Evolutionary conservation across 2,113 vertebrate genomes (phyloP), one percentile per base, ranked within the genome.

Genomic region (Sebastes fasciatus): DNA sequence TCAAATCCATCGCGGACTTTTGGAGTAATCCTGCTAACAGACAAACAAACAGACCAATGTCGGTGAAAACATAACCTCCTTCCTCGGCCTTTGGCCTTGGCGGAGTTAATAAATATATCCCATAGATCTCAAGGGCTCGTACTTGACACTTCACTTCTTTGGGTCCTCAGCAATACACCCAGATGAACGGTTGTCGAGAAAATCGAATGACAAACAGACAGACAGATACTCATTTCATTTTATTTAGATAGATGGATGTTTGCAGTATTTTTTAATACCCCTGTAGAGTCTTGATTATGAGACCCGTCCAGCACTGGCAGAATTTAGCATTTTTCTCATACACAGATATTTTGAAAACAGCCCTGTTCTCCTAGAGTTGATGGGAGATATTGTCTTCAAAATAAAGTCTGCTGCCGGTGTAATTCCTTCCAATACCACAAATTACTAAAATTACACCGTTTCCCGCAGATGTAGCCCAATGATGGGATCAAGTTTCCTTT

Each of bases 401-500:
- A 23, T 11, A 6, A 5, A 54, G 34, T 57, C 10, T 23, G 49
- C 16, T 77, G 46, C 58, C 46, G 26, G 19, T 55, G 2, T 62
- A n/a, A 65, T 16, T 64, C 54, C 46, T 8, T 57, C 75, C 54
- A 86, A 17, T 51, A 63, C 58, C 79, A 80, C 66, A 78, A 85
- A 83, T 84, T 0, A 77, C 40, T 72, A 9, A 72, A 80, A 23
- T 73, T 42, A 12, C 51, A 49, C 19, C 5, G 8, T 79, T 69
- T 72, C 45, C 60, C 86, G 70, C 70, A 87, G 74, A 79, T 90
- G 84, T 48, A 77, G 46, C 43, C 11, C n/a, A 67, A 79, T 72
- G 45, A 49, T 61, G 45, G 60, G 14, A 67, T 83, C 63, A 2
- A 45, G 62, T 84, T 19, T 57, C 16, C 42, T 68, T 77, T 83